Evolutionary conservation across 1,140 invertebrate genomes (phyloP), one percentile per base, ranked within the genome.

Genomic region (Drosophila pandora): DNA sequence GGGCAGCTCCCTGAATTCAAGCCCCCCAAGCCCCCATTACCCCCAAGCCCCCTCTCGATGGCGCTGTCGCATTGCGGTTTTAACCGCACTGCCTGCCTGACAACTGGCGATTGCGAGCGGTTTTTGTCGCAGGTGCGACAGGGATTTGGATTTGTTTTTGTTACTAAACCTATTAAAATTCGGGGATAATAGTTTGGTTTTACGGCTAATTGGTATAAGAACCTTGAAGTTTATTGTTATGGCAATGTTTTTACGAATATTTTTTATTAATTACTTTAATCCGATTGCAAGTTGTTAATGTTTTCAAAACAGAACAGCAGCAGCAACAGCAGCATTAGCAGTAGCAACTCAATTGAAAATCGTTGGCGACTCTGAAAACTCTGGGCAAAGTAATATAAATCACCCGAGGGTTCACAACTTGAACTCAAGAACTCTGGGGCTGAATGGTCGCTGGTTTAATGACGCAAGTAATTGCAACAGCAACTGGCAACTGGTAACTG

Each of bases 391-490:
- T 85, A 87, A 87, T 87, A 82, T 87, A 88, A 87, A 87, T 87
- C 82, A 88, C 74, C 82, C 84, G 88, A 87, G 85, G 83, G 82
- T 87, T 87, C 74, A 69, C 61, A 37, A 23, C 41, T 21, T 43
- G 30, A 32, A 49, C 37, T 21, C 52, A 21, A 58, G 41, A 58
- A 32, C 71, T 53, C 37, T 22, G 37, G 70, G 45, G 48, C 28
- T 53, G 60, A 74, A 54, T 78, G 82, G 82, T 69, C 63, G 83
- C 64, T 39, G 59, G 82, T 47, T 83, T 83, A 88, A 88, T 88
- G 83, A 79, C 72, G 83, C 83, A 83, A 79, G 76, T 88, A 88
- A 88, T 88, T 88, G 83, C 82, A 81, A 81, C 64, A 73, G 68
- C 52, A 61, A 73, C 50, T 30, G 70, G 57, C 37, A 49, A 52